These are phyloP conservation scores for Synergus laeviventris DNA, from an alignment of 2,888 invertebrate species.

Conservation along the genomic window DNA sequence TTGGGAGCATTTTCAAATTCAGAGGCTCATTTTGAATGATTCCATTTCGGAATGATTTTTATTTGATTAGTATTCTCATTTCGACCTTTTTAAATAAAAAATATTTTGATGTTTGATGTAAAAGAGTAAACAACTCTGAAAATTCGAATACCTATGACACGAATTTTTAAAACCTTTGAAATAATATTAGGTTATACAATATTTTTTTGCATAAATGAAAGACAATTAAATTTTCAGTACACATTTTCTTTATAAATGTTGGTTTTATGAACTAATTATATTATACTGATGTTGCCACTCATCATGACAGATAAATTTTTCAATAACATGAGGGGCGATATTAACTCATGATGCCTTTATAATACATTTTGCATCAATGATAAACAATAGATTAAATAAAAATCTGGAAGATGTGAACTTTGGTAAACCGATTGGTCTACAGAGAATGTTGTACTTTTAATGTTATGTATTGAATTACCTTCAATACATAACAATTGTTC, in stretches of 20 bases:
- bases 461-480: background rate
- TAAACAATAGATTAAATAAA: background rate
- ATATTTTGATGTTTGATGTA: no score
- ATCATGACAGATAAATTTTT: background rate
- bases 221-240: background rate
- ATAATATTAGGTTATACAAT: no score
- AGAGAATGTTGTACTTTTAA: background rate
- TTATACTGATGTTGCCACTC: slow-evolving; percentile 1
- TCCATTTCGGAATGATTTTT: no score
- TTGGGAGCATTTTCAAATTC: no score
- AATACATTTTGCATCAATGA: background rate
- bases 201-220: no score
- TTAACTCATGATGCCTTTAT: background rate
- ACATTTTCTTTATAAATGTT: slow-evolving; percentile 1
- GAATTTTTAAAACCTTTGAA: background rate
- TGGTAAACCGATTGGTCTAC: background rate
- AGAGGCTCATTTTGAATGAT: no score
- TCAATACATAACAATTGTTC: slow-evolving; percentile 14
- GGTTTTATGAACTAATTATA: slow-evolving; percentile 5
- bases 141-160: no score
- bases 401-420: background rate
- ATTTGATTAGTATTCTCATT: no score
- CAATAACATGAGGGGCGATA: background rate
- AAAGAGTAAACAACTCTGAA: no score
- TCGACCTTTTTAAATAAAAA: no score